Conservation (phyloP, 2,113 vertebrate genomes). For the Equus przewalskii region DNA sequence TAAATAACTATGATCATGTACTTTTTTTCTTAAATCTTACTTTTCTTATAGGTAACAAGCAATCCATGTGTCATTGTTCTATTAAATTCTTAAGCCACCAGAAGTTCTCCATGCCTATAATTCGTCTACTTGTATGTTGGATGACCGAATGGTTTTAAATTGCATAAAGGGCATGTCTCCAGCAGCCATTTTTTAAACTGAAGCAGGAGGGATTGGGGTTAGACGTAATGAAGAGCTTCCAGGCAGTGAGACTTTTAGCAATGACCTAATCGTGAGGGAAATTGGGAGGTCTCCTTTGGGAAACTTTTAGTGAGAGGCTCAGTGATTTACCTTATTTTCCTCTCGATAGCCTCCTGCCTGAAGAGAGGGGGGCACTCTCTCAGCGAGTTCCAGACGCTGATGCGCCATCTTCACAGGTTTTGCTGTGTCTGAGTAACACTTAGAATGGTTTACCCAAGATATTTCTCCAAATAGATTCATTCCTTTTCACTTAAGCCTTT, state of each 20-base stretch:
- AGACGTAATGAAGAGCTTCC: neutral
- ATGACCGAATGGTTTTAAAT: neutral
- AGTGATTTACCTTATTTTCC: neutral
- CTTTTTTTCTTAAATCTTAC: neutral
- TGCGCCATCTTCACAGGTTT: neutral
- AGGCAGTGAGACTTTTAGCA: neutral
- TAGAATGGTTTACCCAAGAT: neutral
- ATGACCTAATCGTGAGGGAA: neutral
- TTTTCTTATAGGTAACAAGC: neutral
- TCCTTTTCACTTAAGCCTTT: neutral
- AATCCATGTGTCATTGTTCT: neutral
- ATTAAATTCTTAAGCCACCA: neutral
- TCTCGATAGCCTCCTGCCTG: neutral
- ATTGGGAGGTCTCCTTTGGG: neutral
- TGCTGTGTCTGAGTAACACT: neutral
- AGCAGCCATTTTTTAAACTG: constrained; percentile 32
- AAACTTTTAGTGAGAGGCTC: neutral
- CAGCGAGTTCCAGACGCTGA: neutral
- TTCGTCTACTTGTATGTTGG: neutral
- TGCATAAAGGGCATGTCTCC: neutral
- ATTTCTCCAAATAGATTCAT: neutral
- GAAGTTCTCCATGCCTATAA: neutral
- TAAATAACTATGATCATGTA: neutral
- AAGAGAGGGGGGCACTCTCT: neutral
- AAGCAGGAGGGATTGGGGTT: neutral